Conservation (phyloP, 2,888 invertebrate genomes). For the Rhogogaster chlorosoma region DNA sequence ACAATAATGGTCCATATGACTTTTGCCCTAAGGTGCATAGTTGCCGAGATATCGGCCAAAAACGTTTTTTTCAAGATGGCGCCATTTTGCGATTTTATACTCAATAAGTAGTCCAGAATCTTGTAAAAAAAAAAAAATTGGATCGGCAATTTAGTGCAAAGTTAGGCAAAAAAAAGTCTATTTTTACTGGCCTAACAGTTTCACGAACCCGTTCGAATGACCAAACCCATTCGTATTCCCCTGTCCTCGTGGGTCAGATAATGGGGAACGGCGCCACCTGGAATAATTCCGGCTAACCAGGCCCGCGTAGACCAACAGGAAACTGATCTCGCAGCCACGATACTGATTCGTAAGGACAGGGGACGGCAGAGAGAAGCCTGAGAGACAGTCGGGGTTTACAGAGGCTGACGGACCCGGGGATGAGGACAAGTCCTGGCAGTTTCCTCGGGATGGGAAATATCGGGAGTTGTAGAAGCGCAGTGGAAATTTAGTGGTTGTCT, state of each 20-base stretch:
- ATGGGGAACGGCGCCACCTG: background rate
- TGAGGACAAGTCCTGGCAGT: background rate
- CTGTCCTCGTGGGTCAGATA: background rate
- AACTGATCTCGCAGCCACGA: background rate
- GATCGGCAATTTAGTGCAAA: too few relatives aligned
- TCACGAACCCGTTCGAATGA: background rate
- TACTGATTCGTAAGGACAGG: background rate
- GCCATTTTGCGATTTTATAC: too few relatives aligned
- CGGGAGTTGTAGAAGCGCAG: slow-evolving; percentile 33
- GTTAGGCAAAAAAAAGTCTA: too few relatives aligned
- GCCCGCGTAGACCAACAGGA: background rate
- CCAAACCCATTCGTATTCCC: background rate
- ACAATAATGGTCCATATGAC: too few relatives aligned
- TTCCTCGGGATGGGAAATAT: slow-evolving; percentile 23
- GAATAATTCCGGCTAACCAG: too few relatives aligned
- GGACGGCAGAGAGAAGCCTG: background rate
- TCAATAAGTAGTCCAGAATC: too few relatives aligned
- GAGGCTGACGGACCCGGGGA: background rate
- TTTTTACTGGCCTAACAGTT: too few relatives aligned
- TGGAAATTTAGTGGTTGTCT: slow-evolving; percentile 50
- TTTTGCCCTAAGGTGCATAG: too few relatives aligned
- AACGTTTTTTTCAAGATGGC: too few relatives aligned
- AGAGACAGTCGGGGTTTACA: background rate
- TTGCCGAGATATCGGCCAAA: too few relatives aligned
- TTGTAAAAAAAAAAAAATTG: too few relatives aligned